These are phyloP conservation scores for Cyanoliseus patagonus DNA, from an alignment of 2,113 vertebrate genomes.

Conservation along the genomic window DNA sequence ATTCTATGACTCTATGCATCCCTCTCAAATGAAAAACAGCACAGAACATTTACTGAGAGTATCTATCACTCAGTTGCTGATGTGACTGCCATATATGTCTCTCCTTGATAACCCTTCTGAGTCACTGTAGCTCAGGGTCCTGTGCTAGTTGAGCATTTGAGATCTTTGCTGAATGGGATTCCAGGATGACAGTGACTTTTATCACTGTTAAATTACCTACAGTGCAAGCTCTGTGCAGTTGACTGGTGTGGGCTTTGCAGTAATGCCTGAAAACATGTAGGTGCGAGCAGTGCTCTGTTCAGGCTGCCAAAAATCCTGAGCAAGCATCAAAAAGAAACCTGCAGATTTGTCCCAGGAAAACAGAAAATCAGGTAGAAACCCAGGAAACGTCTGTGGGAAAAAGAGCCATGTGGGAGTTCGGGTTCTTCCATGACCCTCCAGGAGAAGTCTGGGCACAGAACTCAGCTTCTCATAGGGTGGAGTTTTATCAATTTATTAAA, in stretches of 20 bases:
- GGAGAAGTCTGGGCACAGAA: conserved; percentile 17
- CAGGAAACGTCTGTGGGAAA: conserved; percentile 40
- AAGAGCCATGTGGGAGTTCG: conserved; percentile 14
- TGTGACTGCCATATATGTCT: background rate
- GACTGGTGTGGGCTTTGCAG: background rate
- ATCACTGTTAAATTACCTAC: background rate
- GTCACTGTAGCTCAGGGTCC: background rate
- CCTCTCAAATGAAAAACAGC: background rate
- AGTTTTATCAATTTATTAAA: conserved; percentile 52
- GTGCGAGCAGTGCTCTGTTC: background rate
- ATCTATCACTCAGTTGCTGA: background rate
- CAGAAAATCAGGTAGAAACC: background rate
- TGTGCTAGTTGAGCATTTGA: background rate
- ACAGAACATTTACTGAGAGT: background rate
- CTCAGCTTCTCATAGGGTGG: background rate
- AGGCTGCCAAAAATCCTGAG: conserved; percentile 1
- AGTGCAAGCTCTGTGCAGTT: background rate
- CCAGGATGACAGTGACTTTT: background rate
- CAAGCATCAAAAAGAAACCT: conserved; percentile 21
- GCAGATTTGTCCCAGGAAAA: conserved; percentile 6
- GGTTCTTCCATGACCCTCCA: conserved; percentile 25
- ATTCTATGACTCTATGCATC: background rate
- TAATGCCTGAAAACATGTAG: background rate
- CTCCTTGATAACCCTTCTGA: background rate
- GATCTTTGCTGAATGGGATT: background rate